phyloP scores from a whole-genome alignment of 2,113 vertebrate species.

The Nesogale talazaci region DNA sequence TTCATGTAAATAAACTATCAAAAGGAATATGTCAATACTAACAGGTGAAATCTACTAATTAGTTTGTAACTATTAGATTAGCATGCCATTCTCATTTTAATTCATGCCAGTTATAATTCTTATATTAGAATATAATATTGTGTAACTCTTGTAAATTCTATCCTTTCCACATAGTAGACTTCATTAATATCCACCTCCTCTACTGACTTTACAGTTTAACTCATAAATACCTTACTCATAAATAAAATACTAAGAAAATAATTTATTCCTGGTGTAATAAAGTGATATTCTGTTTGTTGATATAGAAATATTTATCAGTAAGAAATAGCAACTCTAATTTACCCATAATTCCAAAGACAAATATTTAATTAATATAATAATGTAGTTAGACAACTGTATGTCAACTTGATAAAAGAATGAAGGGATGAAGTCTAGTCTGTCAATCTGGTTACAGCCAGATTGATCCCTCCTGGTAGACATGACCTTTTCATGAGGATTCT shows the following conservation, averaged over 20 bases:
- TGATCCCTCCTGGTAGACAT: too few relatives aligned
- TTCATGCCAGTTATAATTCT: background rate
- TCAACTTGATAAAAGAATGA: too few relatives aligned
- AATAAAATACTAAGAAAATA: background rate
- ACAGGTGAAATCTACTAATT: background rate
- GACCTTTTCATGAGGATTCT: too few relatives aligned
- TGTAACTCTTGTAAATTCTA: slow-evolving; percentile 13
- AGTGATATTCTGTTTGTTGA: slow-evolving; percentile 36
- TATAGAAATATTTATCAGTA: slow-evolving; percentile 41
- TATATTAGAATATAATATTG: background rate
- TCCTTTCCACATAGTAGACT: background rate
- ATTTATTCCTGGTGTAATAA: slow-evolving; percentile 24
- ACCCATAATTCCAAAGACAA: background rate
- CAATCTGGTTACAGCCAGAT: too few relatives aligned
- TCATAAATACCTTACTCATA: slow-evolving; percentile 26
- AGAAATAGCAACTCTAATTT: background rate
- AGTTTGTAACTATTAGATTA: background rate
- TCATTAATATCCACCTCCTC: background rate
- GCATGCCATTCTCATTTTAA: background rate
- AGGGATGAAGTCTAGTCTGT: too few relatives aligned
- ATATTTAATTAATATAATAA: background rate
- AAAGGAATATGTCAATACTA: background rate
- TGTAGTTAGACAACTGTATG: too few relatives aligned
- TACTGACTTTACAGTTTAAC: background rate
- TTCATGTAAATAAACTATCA: background rate